phyloP scores from a whole-genome alignment of 1,140 invertebrate species.

The Dendrolimus kikuchii region DNA sequence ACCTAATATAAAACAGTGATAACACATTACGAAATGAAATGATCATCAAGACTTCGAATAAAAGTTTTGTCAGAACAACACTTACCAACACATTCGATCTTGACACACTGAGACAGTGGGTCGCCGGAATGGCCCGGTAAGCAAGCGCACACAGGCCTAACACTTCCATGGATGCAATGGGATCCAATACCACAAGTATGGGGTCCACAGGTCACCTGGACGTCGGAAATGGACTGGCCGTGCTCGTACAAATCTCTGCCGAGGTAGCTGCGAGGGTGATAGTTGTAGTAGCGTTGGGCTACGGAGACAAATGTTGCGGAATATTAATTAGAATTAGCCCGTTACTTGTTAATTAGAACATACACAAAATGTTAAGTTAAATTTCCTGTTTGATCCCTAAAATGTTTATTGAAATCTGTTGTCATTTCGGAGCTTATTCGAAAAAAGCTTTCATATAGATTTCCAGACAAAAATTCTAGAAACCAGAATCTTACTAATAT shows the following conservation, averaged over 20 bases:
- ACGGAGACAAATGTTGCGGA: conserved; percentile 5
- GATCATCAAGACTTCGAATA: too few species aligned
- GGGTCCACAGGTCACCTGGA: conserved; percentile 50
- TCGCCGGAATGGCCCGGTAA: conserved; percentile 81
- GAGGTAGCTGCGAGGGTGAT: conserved; percentile 36
- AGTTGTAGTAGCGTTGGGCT: conserved; percentile 56
- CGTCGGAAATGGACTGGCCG: conserved; percentile 57
- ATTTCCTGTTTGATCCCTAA: too few species aligned
- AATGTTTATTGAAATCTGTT: too few species aligned
- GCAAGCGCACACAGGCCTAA: conserved; percentile 81
- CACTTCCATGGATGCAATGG: conserved; percentile 74
- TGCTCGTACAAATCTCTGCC: conserved; percentile 51
- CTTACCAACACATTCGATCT: conserved; percentile 76
- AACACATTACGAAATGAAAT: too few species aligned
- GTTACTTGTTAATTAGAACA: too few species aligned
- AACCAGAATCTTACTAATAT: too few species aligned
- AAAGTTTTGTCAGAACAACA: conserved; percentile 5
- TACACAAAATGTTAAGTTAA: too few species aligned
- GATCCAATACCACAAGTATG: conserved; percentile 76
- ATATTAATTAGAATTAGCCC: too few species aligned
- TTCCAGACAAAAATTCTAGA: too few species aligned
- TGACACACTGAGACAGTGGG: conserved; percentile 76
- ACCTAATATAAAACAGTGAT: too few species aligned
- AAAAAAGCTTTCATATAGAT: too few species aligned
- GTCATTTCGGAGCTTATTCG: too few species aligned